These are phyloP conservation scores for Branchellion lobata DNA, from an alignment of 2,888 invertebrate genomes.

Conservation along the genomic window DNA sequence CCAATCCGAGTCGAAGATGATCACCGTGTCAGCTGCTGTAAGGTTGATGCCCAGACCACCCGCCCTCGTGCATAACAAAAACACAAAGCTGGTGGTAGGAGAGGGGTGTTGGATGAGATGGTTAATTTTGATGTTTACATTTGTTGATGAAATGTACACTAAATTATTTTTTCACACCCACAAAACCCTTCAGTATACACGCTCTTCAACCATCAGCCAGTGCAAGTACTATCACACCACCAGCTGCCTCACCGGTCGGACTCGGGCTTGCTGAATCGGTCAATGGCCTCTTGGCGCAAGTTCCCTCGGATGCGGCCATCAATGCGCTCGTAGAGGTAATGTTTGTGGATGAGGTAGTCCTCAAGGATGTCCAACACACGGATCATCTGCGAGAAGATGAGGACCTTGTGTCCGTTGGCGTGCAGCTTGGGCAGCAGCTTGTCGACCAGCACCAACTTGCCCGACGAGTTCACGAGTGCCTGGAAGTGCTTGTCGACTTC, in stretches of 20 bases:
- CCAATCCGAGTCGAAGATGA: conserved; percentile 99
- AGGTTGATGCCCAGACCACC: conserved; percentile 98
- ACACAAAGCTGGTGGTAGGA: conserved; percentile 70
- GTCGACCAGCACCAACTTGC: conserved; percentile 98
- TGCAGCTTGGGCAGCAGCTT: conserved; percentile 93
- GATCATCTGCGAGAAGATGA: conserved; percentile 95
- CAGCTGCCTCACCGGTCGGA: conserved; percentile 93
- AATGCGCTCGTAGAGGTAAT: conserved; percentile 93
- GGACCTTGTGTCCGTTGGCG: conserved; percentile 91
- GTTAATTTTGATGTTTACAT: no score
- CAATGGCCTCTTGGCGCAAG: conserved; percentile 97
- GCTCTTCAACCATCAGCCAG: no score
- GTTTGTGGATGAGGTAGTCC: conserved; percentile 89
- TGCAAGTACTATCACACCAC: no score
- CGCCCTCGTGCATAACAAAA: conserved; percentile 95
- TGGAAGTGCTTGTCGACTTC: conserved; percentile 42
- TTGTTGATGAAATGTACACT: no score
- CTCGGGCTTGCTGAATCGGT: conserved; percentile 91
- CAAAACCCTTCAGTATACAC: no score
- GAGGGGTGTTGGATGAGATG: no score
- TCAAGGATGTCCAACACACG: conserved; percentile 95
- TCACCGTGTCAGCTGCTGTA: conserved; percentile 98
- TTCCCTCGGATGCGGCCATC: conserved; percentile 97
- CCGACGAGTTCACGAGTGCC: conserved; percentile 88
- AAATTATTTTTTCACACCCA: no score